Conservation (phyloP, 2,113 vertebrate species). For the Okapia johnstoni region DNA sequence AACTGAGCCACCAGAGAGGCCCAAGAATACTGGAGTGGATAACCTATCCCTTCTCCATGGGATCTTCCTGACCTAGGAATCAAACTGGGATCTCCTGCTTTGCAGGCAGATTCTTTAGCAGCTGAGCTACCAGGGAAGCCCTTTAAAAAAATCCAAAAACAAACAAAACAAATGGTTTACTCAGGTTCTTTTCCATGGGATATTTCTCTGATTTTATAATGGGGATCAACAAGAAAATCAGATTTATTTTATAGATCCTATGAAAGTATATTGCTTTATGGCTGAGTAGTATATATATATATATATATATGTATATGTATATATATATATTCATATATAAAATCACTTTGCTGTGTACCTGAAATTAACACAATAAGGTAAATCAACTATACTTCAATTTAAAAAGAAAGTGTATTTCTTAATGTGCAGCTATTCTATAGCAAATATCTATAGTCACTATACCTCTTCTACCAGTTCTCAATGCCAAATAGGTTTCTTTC, state of each 20-base stretch:
- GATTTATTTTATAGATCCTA: background rate
- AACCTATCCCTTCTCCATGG: background rate
- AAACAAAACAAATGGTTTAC: background rate
- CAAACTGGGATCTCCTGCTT: background rate
- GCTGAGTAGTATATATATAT: background rate
- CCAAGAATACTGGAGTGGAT: background rate
- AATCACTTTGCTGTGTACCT: background rate
- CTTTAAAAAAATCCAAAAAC: background rate
- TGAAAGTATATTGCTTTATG: background rate
- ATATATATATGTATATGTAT: too few species aligned
- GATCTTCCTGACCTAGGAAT: background rate
- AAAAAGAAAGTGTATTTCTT: background rate
- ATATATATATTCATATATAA: background rate
- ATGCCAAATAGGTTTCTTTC: background rate
- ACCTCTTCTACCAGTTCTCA: background rate
- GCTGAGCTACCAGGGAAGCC: background rate
- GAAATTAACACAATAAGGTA: background rate
- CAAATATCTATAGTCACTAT: background rate
- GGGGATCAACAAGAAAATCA: background rate
- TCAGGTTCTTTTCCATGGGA: background rate
- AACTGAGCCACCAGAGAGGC: background rate
- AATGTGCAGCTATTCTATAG: background rate
- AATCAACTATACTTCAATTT: background rate
- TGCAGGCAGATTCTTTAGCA: background rate
- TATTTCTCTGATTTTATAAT: background rate